A percentile compares a stretch with the other conserved stretches of the same genome.
These are phyloP conservation scores for Rhizomys pruinosus DNA, from an alignment of 2,113 vertebrate genomes.

Conservation along the genomic window DNA sequence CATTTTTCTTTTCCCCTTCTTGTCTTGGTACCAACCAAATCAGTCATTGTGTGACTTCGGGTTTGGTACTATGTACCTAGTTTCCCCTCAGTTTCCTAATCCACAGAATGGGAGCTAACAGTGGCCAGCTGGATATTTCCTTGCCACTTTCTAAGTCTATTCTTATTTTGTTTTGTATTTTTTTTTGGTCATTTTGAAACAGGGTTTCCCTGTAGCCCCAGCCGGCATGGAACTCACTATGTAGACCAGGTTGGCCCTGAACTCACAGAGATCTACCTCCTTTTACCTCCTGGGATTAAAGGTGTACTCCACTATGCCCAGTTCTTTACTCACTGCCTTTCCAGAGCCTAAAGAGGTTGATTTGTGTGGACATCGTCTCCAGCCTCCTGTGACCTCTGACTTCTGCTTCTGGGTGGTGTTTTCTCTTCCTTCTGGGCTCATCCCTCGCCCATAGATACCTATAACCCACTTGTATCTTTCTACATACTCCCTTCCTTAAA, in stretches of 20 bases:
- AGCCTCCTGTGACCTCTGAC: background rate
- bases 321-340: background rate
- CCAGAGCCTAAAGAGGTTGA: background rate
- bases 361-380: accelerated
- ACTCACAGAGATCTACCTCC: too few species aligned
- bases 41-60: background rate
- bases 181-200: too few species aligned
- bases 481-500: background rate
- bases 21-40: background rate
- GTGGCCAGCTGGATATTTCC: background rate
- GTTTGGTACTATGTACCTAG: background rate
- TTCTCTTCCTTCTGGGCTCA: background rate
- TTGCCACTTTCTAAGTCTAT: background rate
- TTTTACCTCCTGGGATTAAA: too few species aligned
- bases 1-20: background rate
- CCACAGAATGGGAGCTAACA: background rate
- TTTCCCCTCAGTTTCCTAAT: background rate
- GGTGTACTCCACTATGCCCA: too few species aligned
- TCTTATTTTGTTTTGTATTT: too few species aligned
- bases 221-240: too few species aligned
- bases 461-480: background rate
- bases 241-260: too few species aligned
- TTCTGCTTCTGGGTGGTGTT: background rate
- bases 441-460: background rate
- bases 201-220: too few species aligned